Conservation (phyloP, 2,888 invertebrate genomes). For the Ormyrus thymus region DNA sequence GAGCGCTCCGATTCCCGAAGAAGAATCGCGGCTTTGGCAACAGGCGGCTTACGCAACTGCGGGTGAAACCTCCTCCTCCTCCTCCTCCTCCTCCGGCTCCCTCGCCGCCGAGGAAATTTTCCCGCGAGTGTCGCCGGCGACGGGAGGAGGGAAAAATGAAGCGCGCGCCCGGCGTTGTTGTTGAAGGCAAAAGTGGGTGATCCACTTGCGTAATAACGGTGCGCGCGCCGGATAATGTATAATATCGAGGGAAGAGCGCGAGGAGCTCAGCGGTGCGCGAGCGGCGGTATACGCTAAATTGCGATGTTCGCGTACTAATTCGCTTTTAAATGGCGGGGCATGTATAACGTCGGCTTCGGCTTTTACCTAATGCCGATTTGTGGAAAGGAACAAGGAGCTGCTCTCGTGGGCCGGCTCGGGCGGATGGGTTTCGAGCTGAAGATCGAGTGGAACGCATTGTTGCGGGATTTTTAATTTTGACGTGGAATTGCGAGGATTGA, state of each 20-base stretch:
- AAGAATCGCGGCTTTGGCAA: constrained; percentile 23
- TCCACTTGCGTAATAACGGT: constrained; percentile 26
- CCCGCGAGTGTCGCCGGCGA: constrained; percentile 12
- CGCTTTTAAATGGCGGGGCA: too few relatives aligned
- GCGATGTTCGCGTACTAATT: too few relatives aligned
- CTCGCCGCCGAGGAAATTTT: constrained; percentile 28
- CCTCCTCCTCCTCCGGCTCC: not conserved
- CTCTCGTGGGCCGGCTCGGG: too few relatives aligned
- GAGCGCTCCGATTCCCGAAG: constrained; percentile 30
- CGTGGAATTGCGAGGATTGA: too few relatives aligned
- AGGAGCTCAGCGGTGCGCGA: not conserved
- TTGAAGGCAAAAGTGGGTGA: constrained; percentile 38
- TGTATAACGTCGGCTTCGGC: too few relatives aligned
- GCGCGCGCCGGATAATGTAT: not conserved
- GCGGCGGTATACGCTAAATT: too few relatives aligned
- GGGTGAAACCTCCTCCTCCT: constrained; percentile 32
- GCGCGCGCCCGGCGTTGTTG: not conserved
- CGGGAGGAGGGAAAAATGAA: not conserved
- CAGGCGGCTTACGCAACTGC: not conserved
- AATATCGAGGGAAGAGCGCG: constrained; percentile 19
- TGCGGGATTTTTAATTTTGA: too few relatives aligned
- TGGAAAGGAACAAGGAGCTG: too few relatives aligned
- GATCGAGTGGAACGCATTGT: too few relatives aligned
- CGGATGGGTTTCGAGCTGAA: too few relatives aligned
- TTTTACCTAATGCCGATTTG: too few relatives aligned